Evolutionary conservation across 2,888 invertebrate genomes (phyloP).

Genomic region (Campaea margaritaria): DNA sequence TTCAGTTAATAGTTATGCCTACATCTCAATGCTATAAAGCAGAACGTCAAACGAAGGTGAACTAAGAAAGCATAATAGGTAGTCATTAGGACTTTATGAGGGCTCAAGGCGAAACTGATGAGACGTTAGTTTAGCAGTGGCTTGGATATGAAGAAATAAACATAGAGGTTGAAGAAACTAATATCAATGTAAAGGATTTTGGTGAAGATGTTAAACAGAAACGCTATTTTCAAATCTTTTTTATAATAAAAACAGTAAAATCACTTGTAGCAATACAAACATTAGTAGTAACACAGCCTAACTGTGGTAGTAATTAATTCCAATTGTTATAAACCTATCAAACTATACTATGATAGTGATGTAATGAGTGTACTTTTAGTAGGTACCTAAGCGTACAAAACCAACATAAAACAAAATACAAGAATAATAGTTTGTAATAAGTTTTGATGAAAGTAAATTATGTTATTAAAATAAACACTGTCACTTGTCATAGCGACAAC

Average conservation of each 20-base stretch:
- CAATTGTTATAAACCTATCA: no score
- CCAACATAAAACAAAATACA: background rate
- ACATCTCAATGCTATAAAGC: slow-evolving; percentile 20
- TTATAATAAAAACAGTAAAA: no score
- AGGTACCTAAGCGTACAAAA: background rate
- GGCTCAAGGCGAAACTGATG: slow-evolving; percentile 5
- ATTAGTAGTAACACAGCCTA: no score
- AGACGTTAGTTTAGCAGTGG: background rate
- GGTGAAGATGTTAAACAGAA: no score
- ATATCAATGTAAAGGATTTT: no score
- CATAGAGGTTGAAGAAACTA: no score
- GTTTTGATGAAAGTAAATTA: background rate
- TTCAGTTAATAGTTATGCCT: slow-evolving; percentile 46
- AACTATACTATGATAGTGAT: no score
- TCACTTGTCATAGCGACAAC: background rate
- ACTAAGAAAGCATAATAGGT: slow-evolving; percentile 9
- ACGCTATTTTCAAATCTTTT: no score
- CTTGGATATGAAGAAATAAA: no score
- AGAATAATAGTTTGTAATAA: background rate
- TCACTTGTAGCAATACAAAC: no score
- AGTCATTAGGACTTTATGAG: background rate
- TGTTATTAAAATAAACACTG: background rate
- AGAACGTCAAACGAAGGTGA: slow-evolving; percentile 11
- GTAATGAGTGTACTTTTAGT: no score
- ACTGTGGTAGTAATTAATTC: no score